phyloP scores from a whole-genome alignment of 2,113 vertebrate genomes.

The Pedetes capensis region DNA sequence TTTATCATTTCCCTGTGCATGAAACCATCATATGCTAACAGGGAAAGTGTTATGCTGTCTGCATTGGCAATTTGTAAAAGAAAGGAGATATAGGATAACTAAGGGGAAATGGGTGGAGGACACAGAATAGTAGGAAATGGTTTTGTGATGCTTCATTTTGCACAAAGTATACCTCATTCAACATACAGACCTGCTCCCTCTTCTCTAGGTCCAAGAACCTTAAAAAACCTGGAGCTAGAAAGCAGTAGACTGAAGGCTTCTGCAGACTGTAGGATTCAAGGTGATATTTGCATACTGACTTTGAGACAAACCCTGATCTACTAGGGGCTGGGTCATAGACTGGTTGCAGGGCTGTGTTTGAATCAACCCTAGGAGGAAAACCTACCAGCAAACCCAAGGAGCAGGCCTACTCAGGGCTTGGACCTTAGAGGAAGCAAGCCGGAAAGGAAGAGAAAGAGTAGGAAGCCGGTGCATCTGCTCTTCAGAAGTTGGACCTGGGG shows the following conservation, averaged over 20 bases:
- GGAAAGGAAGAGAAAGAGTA: conserved; percentile 51
- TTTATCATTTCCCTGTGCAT: not conserved
- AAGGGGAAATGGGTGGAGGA: not conserved
- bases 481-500: conserved; percentile 31
- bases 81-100: not conserved
- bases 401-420: conserved; percentile 39
- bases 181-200: conserved; percentile 71
- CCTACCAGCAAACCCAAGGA: conserved; percentile 41
- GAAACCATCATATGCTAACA: not conserved
- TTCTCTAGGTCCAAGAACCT: conserved; percentile 71
- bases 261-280: conserved; percentile 67
- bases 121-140: conserved; percentile 11
- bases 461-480: conserved; percentile 16
- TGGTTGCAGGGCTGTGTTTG: conserved; percentile 34
- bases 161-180: conserved; percentile 57
- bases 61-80: not conserved
- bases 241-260: conserved; percentile 69
- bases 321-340: conserved; percentile 45
- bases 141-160: conserved; percentile 57
- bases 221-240: conserved; percentile 75
- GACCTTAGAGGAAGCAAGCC: conserved; percentile 36
- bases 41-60: not conserved
- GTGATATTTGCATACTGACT: conserved; percentile 54
- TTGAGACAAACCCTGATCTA: conserved; percentile 56
- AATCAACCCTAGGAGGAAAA: conserved; percentile 38